A percentile compares a stretch with the other conserved stretches of the same genome.
Conservation (phyloP, 2,797 vertebrate species). For the Synanceia verrucosa region DNA sequence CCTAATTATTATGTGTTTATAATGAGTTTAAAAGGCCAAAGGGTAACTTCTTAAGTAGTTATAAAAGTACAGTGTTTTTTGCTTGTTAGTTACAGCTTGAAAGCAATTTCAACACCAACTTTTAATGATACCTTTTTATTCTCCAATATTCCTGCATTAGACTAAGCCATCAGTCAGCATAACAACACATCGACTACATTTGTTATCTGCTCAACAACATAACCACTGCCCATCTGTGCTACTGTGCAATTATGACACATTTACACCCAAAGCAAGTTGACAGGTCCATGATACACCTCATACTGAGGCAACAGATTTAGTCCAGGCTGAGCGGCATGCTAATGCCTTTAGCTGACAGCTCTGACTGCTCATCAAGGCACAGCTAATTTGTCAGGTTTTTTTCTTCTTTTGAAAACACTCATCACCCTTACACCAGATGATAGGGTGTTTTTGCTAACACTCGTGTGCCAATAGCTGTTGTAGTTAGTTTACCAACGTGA, state of each 20-base stretch:
- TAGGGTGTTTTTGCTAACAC: slow-evolving; percentile 32
- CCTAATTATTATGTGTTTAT: background rate
- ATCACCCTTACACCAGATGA: slow-evolving; percentile 47
- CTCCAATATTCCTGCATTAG: background rate
- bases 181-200: background rate
- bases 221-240: background rate
- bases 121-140: background rate
- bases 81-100: background rate
- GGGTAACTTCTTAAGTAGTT: background rate
- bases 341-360: slow-evolving; percentile 75
- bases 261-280: slow-evolving; percentile 43
- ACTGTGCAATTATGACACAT: slow-evolving; percentile 19
- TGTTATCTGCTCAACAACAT: background rate
- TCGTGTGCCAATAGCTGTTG: slow-evolving; percentile 26
- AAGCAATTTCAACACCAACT: background rate
- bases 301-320: slow-evolving; percentile 37
- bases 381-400: slow-evolving; percentile 68
- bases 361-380: slow-evolving; percentile 54
- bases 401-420: slow-evolving; percentile 67
- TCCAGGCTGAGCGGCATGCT: slow-evolving; percentile 50
- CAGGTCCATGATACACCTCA: slow-evolving; percentile 6
- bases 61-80: background rate
- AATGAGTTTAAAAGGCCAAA: background rate
- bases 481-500: too few relatives aligned
- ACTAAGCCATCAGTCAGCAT: too few relatives aligned